Conservation (phyloP, 2,888 invertebrate species). For the Alsophila aescularia region DNA sequence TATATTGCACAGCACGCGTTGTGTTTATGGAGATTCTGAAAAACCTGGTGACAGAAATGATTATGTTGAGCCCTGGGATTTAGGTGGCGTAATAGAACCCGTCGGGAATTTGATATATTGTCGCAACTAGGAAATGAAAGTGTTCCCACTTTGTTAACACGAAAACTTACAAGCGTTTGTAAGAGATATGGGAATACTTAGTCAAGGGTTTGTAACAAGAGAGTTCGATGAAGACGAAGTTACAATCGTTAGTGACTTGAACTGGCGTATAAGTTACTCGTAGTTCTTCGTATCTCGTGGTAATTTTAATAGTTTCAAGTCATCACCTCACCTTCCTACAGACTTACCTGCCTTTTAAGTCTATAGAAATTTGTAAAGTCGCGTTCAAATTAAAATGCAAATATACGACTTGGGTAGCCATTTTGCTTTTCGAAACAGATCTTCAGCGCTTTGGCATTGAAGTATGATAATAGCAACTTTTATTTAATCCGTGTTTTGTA, state of each 20-base stretch:
- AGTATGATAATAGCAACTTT: too few species aligned
- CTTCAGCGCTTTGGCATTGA: too few species aligned
- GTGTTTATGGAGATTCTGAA: constrained; percentile 55
- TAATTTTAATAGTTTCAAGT: too few species aligned
- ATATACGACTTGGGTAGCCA: too few species aligned
- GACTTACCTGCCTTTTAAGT: too few species aligned
- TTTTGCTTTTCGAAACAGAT: too few species aligned
- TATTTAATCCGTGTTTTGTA: too few species aligned
- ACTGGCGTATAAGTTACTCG: constrained; percentile 4
- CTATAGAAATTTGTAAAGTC: too few species aligned
- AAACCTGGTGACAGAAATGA: constrained; percentile 50
- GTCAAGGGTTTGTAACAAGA: not conserved
- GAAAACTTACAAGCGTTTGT: constrained; percentile 6
- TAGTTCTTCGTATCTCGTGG: too few species aligned
- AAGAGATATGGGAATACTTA: not conserved
- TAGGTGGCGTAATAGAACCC: constrained; percentile 35
- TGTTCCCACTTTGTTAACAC: constrained; percentile 19
- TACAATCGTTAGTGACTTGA: not conserved
- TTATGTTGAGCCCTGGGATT: constrained; percentile 40
- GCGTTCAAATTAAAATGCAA: too few species aligned
- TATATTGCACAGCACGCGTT: constrained; percentile 57
- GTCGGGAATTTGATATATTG: constrained; percentile 28
- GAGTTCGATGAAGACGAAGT: constrained; percentile 4
- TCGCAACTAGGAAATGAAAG: constrained; percentile 29
- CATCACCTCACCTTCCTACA: too few species aligned